Conservation (phyloP, 2,797 vertebrate species). For the Malurus splendens region DNA sequence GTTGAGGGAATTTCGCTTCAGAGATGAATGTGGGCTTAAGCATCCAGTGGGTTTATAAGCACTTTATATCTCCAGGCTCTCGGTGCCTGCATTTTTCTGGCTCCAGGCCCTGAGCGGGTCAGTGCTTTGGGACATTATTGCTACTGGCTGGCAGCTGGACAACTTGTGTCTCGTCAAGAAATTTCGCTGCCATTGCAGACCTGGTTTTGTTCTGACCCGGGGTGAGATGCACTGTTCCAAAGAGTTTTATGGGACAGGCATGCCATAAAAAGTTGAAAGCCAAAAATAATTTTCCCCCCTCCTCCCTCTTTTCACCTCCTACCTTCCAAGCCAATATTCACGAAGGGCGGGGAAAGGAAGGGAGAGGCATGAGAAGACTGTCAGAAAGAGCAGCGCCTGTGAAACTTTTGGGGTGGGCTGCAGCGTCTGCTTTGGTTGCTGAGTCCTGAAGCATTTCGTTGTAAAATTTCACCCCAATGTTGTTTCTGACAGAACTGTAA, state of each 20-base stretch:
- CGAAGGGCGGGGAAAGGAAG: neutral
- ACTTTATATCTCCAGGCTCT: neutral
- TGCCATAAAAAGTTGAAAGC: neutral
- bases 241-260: conserved; percentile 5
- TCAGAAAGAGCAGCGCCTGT: neutral
- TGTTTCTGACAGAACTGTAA: neutral
- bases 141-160: neutral
- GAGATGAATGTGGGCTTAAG: neutral
- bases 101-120: accelerated
- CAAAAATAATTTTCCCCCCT: neutral
- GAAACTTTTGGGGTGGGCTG: neutral
- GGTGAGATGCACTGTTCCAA: neutral
- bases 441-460: neutral
- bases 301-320: neutral
- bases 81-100: accelerated
- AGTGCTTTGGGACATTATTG: neutral
- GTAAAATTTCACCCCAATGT: neutral
- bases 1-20: neutral
- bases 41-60: neutral
- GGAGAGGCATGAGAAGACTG: neutral
- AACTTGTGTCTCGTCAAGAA: neutral
- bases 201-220: neutral
- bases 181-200: neutral
- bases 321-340: neutral
- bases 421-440: neutral